Conservation (phyloP, 1,140 invertebrate genomes). For the Andricus grossulariae region DNA sequence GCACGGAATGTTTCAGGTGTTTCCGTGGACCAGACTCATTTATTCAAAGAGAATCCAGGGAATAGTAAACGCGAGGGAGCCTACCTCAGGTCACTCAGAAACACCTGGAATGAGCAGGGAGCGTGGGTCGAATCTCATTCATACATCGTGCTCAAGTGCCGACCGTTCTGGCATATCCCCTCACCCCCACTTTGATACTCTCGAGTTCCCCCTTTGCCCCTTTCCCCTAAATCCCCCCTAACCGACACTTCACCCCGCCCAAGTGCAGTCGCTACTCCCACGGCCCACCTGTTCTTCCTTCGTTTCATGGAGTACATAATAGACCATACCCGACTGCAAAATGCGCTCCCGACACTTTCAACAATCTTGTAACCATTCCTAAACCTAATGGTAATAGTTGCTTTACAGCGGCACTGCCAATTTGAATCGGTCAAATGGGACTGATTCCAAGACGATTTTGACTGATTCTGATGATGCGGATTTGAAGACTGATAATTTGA, state of each 20-base stretch:
- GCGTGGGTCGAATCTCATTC: constrained; percentile 42
- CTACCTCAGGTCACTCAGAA: constrained; percentile 28
- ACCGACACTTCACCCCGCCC: constrained; percentile 40
- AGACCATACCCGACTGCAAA: constrained; percentile 41
- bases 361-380: no score
- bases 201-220: constrained; percentile 14
- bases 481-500: no score
- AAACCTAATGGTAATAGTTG: no score
- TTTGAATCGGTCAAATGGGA: no score
- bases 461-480: no score
- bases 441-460: no score
- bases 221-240: constrained; percentile 34
- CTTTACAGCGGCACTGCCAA: no score
- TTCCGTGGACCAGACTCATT: constrained; percentile 30
- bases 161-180: constrained; percentile 22
- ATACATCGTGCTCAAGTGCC: constrained; percentile 40
- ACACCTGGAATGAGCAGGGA: constrained; percentile 39
- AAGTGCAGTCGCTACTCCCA: constrained; percentile 58
- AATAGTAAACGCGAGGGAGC: constrained; percentile 18
- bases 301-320: constrained; percentile 52
- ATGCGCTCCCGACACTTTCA: not conserved
- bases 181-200: not conserved
- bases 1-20: constrained; percentile 29
- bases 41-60: constrained; percentile 23
- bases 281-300: constrained; percentile 64